phyloP scores from a whole-genome alignment of 2,797 vertebrate genomes.

The Babyrousa celebensis region DNA sequence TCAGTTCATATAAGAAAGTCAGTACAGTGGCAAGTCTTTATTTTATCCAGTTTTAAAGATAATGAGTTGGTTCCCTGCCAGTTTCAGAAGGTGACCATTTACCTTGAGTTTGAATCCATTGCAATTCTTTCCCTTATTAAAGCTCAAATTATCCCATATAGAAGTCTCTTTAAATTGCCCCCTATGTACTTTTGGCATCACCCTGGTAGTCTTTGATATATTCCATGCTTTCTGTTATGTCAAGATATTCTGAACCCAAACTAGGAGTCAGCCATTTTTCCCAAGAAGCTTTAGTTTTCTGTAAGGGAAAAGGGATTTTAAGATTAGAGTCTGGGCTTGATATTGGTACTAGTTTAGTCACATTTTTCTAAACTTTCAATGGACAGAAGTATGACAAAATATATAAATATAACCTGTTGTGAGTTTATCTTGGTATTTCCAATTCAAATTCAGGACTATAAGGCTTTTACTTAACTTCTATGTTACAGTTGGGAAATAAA shows the following conservation, averaged over 20 bases:
- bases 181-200: neutral
- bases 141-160: neutral
- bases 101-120: neutral
- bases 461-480: neutral
- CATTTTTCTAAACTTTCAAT: neutral
- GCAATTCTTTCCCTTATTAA: slow-evolving; percentile 18
- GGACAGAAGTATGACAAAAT: neutral
- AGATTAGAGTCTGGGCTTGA: neutral
- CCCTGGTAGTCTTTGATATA: neutral
- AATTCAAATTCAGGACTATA: neutral
- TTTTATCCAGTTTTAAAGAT: slow-evolving; percentile 46
- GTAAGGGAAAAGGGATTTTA: neutral
- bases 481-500: neutral
- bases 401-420: neutral
- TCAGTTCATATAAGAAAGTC: neutral
- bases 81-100: neutral
- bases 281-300: neutral
- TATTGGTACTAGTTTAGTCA: neutral
- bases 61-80: neutral
- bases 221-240: neutral
- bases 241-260: neutral
- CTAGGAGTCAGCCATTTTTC: neutral
- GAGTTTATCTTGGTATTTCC: neutral
- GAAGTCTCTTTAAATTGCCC: neutral
- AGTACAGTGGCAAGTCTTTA: neutral